Percentiles rank a stretch among this genome's conserved stretches.
Evolutionary conservation across 2,888 invertebrate species (phyloP).

Genomic region (Agriotes lineatus): DNA sequence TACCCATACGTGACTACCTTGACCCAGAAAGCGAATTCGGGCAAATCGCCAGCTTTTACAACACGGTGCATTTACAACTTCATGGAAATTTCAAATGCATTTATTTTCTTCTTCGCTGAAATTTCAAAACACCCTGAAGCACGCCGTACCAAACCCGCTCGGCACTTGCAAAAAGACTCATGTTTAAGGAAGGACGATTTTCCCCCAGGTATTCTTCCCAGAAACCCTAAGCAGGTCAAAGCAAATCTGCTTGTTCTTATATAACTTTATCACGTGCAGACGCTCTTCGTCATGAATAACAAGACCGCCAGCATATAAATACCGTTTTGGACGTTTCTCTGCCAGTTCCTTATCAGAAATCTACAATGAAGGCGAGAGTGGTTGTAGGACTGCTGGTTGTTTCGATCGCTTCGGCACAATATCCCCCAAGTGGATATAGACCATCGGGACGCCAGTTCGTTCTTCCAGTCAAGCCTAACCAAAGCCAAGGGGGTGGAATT

Average conservation of each 20-base stretch:
- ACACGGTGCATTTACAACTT: not conserved
- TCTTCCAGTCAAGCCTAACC: slow-evolving; percentile 21
- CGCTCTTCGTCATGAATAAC: not conserved
- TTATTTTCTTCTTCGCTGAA: not conserved
- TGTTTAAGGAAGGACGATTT: too few species aligned
- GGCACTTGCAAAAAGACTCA: too few species aligned
- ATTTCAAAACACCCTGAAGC: not conserved
- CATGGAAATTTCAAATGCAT: slow-evolving; percentile 1
- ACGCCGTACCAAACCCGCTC: too few species aligned
- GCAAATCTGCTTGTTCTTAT: not conserved
- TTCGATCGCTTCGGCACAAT: slow-evolving; percentile 8
- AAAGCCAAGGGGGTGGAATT: not conserved
- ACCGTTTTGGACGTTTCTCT: slow-evolving; percentile 8
- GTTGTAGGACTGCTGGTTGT: not conserved
- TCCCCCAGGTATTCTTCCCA: not conserved
- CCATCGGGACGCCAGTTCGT: slow-evolving; percentile 40
- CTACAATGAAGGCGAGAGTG: slow-evolving; percentile 15
- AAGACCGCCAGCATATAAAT: slow-evolving; percentile 13
- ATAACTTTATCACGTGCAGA: slow-evolving; percentile 7
- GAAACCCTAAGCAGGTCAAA: not conserved
- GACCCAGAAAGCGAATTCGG: not conserved
- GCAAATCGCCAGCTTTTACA: not conserved
- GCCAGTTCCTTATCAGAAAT: slow-evolving; percentile 12
- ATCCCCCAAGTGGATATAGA: slow-evolving; percentile 40
- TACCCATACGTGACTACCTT: slow-evolving; percentile 8